phyloP scores from a whole-genome alignment of 2,888 invertebrate species.

The Muscina levida region DNA sequence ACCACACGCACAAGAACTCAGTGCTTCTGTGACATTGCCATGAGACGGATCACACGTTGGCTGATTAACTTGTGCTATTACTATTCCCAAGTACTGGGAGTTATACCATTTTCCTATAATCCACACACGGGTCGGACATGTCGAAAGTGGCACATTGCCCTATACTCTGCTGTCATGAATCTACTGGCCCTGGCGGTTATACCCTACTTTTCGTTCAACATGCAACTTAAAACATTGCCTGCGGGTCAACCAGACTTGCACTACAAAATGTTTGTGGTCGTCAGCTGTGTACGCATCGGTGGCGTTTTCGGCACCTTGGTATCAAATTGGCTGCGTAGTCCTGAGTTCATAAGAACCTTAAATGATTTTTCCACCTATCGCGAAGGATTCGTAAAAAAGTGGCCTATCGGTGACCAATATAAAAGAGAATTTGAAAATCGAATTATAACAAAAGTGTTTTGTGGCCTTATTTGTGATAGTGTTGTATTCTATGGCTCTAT shows the following conservation, averaged over 20 bases:
- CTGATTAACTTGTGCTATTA: slow-evolving; percentile 9
- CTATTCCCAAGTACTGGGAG: slow-evolving; percentile 33
- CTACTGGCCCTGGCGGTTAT: neutral
- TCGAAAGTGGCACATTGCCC: neutral
- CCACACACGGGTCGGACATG: neutral
- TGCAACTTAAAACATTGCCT: slow-evolving; percentile 11
- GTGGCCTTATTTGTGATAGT: neutral
- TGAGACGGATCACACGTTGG: slow-evolving; percentile 20
- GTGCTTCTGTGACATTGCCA: too few relatives aligned
- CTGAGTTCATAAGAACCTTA: slow-evolving; percentile 9
- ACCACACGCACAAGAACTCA: too few relatives aligned
- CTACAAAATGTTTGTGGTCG: slow-evolving; percentile 8
- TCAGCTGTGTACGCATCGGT: neutral
- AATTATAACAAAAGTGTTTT: neutral
- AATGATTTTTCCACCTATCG: slow-evolving; percentile 22
- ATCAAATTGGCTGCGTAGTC: slow-evolving; percentile 33
- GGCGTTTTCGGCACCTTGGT: slow-evolving; percentile 15
- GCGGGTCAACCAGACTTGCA: slow-evolving; percentile 6
- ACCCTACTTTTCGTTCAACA: neutral
- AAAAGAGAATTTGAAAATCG: neutral
- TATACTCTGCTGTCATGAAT: slow-evolving; percentile 7
- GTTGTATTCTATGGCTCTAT: neutral
- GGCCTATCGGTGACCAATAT: neutral
- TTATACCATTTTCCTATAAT: slow-evolving; percentile 31
- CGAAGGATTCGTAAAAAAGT: slow-evolving; percentile 7